phyloP scores from a whole-genome alignment of 1,140 invertebrate genomes.

The Saxidomus purpurata region DNA sequence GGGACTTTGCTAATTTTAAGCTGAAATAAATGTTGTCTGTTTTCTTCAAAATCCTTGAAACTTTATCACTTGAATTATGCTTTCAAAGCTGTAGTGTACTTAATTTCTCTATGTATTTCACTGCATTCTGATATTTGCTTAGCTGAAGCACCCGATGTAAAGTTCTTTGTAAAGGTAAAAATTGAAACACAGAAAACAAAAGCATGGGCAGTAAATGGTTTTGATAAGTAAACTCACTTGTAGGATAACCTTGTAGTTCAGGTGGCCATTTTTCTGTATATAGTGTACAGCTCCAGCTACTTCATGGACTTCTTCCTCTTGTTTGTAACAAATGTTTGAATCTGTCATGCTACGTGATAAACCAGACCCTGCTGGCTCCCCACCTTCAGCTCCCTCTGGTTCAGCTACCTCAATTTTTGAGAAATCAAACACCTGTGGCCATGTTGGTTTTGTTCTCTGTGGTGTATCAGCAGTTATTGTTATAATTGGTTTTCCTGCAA shows the following conservation, averaged over 20 bases:
- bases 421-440: constrained; percentile 56
- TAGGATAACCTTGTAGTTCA: constrained; percentile 96
- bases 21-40: no score
- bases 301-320: constrained; percentile 89
- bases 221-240: no score
- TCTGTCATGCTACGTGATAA: constrained; percentile 94
- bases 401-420: constrained; percentile 31
- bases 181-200: no score
- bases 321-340: constrained; percentile 96
- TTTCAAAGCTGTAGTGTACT: no score
- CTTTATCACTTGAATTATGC: no score
- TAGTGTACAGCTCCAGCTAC: constrained; percentile 94
- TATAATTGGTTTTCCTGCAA: constrained; percentile 94
- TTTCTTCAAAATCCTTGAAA: no score
- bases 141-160: no score
- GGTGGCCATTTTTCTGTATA: constrained; percentile 97
- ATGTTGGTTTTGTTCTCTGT: constrained; percentile 63
- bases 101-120: no score
- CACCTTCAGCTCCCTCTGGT: constrained; percentile 8
- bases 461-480: constrained; percentile 96
- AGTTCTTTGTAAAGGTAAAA: no score
- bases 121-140: no score
- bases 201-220: no score
- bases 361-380: constrained; percentile 19
- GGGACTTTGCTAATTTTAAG: no score